Conservation (phyloP, 2,113 vertebrate species). For the Steatornis caripensis region DNA sequence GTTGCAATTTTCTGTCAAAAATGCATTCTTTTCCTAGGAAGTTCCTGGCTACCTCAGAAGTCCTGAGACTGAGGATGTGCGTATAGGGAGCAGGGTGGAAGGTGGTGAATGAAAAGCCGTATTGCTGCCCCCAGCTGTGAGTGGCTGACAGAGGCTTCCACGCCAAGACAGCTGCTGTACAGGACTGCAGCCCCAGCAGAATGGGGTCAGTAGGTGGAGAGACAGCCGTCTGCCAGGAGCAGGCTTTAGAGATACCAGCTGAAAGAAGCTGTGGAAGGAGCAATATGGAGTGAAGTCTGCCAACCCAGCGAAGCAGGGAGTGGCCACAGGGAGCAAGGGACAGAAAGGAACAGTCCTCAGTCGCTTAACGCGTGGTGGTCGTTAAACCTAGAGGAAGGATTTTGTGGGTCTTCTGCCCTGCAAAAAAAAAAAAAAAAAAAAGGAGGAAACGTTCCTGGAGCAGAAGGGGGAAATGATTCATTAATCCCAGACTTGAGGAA, state of each 20-base stretch:
- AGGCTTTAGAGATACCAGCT: not conserved
- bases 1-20: not conserved
- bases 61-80: not conserved
- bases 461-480: not conserved
- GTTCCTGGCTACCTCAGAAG: not conserved
- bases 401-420: not conserved
- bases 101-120: not conserved
- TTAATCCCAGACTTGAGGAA: not conserved
- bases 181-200: not conserved
- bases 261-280: not conserved
- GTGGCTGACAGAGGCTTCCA: not conserved
- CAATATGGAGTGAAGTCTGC: not conserved
- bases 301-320: not conserved
- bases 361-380: fast-evolving
- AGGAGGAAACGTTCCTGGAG: not conserved
- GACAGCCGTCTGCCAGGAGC: not conserved
- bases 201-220: not conserved
- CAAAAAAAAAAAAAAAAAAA: not conserved
- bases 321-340: not conserved
- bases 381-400: not conserved
- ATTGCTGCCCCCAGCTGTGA: not conserved
- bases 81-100: not conserved
- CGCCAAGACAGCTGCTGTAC: fast-evolving
- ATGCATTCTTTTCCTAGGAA: not conserved
- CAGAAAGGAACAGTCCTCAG: not conserved